These are phyloP conservation scores for Atrichornis clamosus DNA, from an alignment of 2,113 vertebrate species.

Conservation along the genomic window DNA sequence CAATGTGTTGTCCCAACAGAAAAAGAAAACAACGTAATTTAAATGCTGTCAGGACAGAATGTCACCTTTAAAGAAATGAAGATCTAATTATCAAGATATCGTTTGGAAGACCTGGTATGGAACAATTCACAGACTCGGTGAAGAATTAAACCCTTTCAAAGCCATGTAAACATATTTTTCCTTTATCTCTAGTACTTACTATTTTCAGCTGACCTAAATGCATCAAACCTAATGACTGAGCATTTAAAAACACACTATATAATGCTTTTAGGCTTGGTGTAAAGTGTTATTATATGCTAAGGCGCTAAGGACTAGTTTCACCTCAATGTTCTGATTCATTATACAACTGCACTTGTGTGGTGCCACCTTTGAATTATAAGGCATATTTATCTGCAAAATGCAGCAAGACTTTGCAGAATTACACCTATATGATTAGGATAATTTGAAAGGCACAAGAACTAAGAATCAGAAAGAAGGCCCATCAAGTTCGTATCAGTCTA, in stretches of 20 bases:
- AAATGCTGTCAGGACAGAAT: conserved; percentile 5
- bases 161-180: not conserved
- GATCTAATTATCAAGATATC: conserved; percentile 8
- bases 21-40: not conserved
- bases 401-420: not conserved
- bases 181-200: not conserved
- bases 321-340: conserved; percentile 17
- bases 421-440: not conserved
- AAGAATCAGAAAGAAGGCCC: not conserved
- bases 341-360: not conserved
- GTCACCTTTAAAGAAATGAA: conserved; percentile 14
- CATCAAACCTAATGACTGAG: not conserved
- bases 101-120: not conserved
- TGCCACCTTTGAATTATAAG: not conserved
- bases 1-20: not conserved
- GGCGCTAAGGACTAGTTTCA: not conserved
- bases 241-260: not conserved
- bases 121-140: not conserved
- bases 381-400: not conserved
- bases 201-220: not conserved
- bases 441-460: not conserved
- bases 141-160: conserved; percentile 2
- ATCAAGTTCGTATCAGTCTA: not conserved
- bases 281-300: not conserved
- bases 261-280: not conserved